Conservation (phyloP, 2,888 invertebrate genomes). For the Eubasilissa splendida region DNA sequence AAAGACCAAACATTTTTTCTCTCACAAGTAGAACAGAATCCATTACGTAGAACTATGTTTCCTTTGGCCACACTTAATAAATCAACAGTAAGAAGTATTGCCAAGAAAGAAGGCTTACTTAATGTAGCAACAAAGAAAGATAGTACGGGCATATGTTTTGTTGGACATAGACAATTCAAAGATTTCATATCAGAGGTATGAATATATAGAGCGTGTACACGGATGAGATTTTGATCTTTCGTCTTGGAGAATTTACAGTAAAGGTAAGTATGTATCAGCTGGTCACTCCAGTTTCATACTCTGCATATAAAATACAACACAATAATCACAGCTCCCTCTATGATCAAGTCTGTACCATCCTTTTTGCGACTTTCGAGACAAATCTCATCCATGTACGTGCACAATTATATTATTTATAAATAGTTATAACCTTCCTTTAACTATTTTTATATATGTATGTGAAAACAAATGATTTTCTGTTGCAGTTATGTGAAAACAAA, state of each 20-base stretch:
- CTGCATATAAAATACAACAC: too few species aligned
- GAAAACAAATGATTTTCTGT: constrained; percentile 49
- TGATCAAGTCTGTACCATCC: too few species aligned
- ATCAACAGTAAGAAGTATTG: constrained; percentile 84
- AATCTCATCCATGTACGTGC: too few species aligned
- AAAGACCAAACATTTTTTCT: constrained; percentile 99
- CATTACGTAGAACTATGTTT: constrained; percentile 90
- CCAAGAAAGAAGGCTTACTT: constrained; percentile 77
- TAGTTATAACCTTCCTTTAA: too few species aligned
- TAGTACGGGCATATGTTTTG: constrained; percentile 97
- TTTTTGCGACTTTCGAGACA: too few species aligned
- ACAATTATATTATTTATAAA: too few species aligned
- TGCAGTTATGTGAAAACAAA: constrained; percentile 71
- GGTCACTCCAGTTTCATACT: too few species aligned
- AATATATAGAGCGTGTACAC: neutral
- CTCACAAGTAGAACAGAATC: constrained; percentile 84
- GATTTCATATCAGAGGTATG: constrained; percentile 89
- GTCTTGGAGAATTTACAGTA: too few species aligned
- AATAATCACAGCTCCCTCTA: too few species aligned
- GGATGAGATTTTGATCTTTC: too few species aligned
- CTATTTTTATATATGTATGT: neutral
- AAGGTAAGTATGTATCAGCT: too few species aligned
- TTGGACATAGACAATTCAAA: constrained; percentile 91
- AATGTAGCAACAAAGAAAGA: constrained; percentile 83
- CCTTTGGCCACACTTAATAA: constrained; percentile 88